A percentile compares a stretch with the other conserved stretches of the same genome.
Evolutionary conservation across 2,888 invertebrate genomes (phyloP).

Genomic region (Antitype chi): DNA sequence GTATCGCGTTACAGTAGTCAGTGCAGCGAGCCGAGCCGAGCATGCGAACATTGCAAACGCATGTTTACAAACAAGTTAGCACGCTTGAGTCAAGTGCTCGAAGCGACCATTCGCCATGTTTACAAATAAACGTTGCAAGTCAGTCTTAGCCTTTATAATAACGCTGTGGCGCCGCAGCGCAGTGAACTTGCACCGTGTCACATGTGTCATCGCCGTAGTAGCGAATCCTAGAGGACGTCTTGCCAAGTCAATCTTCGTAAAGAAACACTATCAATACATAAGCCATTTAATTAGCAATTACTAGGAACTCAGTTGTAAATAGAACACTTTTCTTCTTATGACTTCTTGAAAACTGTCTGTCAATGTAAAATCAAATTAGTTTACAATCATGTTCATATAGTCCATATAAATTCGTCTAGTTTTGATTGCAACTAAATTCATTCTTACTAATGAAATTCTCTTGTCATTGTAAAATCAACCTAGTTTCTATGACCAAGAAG

Average conservation of each 20-base stretch:
- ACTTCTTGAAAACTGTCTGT: neutral
- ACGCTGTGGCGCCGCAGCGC: constrained; percentile 41
- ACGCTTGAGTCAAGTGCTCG: too few species aligned
- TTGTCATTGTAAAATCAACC: constrained; percentile 2
- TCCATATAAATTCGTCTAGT: neutral
- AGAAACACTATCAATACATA: neutral
- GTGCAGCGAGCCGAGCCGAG: too few species aligned
- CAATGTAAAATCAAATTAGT: neutral
- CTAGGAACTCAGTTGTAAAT: constrained; percentile 3
- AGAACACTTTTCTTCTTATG: neutral
- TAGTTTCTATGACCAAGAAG: neutral
- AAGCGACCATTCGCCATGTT: too few species aligned
- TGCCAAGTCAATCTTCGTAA: neutral
- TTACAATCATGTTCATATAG: neutral
- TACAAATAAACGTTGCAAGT: too few species aligned
- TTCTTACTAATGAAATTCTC: neutral
- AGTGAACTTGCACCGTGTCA: constrained; percentile 15
- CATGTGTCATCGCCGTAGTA: constrained; percentile 29
- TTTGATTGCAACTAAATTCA: neutral
- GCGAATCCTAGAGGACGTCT: constrained; percentile 29
- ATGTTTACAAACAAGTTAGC: too few species aligned
- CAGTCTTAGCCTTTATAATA: neutral
- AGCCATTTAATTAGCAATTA: constrained; percentile 1
- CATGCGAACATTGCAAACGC: too few species aligned
- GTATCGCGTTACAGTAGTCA: too few species aligned